Evolutionary conservation across 2,113 vertebrate species (phyloP).

Genomic region (Pristiophorus japonicus): DNA sequence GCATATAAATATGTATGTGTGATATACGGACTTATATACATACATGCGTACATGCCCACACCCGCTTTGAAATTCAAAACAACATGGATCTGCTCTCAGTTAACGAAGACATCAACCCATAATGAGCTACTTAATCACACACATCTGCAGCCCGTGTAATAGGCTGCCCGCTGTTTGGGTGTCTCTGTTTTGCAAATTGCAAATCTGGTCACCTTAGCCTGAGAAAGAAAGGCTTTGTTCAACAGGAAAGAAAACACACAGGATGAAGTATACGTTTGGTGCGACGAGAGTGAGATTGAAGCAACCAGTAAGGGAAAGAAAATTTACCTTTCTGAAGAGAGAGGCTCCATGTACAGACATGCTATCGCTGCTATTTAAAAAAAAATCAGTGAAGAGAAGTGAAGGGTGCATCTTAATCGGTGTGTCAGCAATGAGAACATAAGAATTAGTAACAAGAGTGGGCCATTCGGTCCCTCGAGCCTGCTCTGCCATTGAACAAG

Average conservation of each 20-base stretch:
- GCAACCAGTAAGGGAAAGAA: neutral
- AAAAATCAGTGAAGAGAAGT: neutral
- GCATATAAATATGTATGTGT: slow-evolving; percentile 8
- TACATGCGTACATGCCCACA: neutral
- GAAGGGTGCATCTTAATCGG: neutral
- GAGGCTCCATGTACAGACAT: neutral
- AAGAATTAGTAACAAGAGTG: too few species aligned
- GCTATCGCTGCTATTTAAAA: neutral
- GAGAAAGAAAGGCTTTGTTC: neutral
- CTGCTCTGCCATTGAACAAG: too few species aligned
- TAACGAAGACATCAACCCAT: neutral
- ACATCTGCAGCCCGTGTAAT: neutral
- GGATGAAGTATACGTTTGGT: slow-evolving; percentile 16
- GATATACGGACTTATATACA: neutral
- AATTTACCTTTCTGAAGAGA: neutral
- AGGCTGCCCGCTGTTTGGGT: neutral
- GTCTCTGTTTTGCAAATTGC: slow-evolving; percentile 27
- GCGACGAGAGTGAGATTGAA: neutral
- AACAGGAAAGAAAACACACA: neutral
- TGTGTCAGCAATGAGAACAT: neutral
- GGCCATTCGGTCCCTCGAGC: too few species aligned
- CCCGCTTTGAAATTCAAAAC: neutral
- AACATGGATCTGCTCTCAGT: neutral
- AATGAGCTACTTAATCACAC: slow-evolving; percentile 16
- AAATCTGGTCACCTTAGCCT: neutral